Evolutionary conservation across 2,888 invertebrate species (phyloP).

Genomic region (Zaprionus obscuricornis): DNA sequence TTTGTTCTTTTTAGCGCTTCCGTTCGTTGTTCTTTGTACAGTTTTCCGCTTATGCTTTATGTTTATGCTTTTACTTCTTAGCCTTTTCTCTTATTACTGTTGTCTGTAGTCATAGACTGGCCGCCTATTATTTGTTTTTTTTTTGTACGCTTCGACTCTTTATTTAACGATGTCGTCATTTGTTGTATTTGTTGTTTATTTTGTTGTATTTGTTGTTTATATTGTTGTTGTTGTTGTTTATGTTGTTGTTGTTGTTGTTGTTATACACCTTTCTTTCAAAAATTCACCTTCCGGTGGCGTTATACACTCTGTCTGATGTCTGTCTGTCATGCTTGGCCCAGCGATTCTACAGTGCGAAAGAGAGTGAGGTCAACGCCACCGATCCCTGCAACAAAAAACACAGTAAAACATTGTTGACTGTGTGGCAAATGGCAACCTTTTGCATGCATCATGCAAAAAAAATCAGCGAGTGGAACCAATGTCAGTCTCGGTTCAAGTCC

Average conservation of each 20-base stretch:
- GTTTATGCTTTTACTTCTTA: too few species aligned
- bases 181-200: constrained; percentile 12
- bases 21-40: too few species aligned
- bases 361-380: constrained; percentile 45
- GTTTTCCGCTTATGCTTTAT: too few species aligned
- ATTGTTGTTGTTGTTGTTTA: too few species aligned
- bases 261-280: constrained; percentile 53
- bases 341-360: constrained; percentile 26
- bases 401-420: background rate
- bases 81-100: too few species aligned
- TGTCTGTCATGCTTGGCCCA: background rate
- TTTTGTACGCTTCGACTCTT: too few species aligned
- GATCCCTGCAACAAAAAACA: too few species aligned
- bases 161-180: too few species aligned
- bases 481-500: constrained; percentile 65
- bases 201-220: constrained; percentile 28
- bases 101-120: too few species aligned
- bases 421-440: constrained; percentile 41
- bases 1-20: too few species aligned
- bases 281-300: constrained; percentile 47
- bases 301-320: constrained; percentile 14
- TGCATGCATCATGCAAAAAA: constrained; percentile 61
- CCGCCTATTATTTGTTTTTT: too few species aligned
- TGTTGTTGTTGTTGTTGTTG: constrained; percentile 35
- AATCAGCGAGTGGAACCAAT: constrained; percentile 70